Evolutionary conservation across 2,888 invertebrate species (phyloP).

Genomic region (Limnephilus auricula): DNA sequence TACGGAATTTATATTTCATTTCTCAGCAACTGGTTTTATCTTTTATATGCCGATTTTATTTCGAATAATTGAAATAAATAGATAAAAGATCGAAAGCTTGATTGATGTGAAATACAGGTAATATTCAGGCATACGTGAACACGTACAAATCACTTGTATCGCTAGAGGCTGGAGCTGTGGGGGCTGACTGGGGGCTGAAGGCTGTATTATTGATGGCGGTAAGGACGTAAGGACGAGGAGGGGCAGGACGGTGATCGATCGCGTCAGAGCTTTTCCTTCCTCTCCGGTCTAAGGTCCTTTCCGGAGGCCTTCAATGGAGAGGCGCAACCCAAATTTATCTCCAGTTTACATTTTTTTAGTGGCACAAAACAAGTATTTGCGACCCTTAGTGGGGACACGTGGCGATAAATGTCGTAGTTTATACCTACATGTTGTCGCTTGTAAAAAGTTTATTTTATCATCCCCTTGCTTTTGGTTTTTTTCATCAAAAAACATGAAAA

Average conservation of each 20-base stretch:
- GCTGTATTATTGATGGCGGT: slow-evolving; percentile 40
- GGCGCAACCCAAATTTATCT: slow-evolving; percentile 6
- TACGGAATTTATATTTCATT: not conserved
- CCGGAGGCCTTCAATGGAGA: slow-evolving; percentile 13
- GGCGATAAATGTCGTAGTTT: not conserved
- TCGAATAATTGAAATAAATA: not conserved
- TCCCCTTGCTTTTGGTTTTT: not conserved
- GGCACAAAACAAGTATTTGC: not conserved
- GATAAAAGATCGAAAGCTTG: not conserved
- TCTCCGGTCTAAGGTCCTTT: slow-evolving; percentile 30
- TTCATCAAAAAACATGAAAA: no score
- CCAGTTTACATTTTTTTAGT: not conserved
- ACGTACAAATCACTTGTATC: not conserved
- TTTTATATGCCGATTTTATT: not conserved
- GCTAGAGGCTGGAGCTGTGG: not conserved
- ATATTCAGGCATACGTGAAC: not conserved
- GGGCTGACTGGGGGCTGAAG: not conserved
- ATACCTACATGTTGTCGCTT: not conserved
- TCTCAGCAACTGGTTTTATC: not conserved
- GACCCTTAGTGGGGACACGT: not conserved
- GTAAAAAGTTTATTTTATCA: not conserved
- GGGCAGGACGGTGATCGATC: slow-evolving; percentile 54
- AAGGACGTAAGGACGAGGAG: slow-evolving; percentile 16
- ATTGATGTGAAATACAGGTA: not conserved
- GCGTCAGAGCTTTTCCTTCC: slow-evolving; percentile 52